Percentiles rank a stretch among this genome's conserved stretches.
Conservation (phyloP, 2,888 invertebrate species). For the Ophonus ardosiacus region DNA sequence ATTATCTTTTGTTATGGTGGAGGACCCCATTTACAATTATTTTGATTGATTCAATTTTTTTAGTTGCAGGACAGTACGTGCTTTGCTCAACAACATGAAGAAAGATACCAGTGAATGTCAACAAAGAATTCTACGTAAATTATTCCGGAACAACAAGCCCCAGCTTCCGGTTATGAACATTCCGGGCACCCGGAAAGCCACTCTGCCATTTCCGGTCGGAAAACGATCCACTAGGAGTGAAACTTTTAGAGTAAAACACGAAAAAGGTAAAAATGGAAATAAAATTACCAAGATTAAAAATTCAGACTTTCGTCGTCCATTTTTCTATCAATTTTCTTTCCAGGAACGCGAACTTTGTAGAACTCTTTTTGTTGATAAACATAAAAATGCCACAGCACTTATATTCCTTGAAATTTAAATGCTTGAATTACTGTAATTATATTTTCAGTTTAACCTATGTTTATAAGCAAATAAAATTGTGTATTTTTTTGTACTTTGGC, state of each 20-base stretch:
- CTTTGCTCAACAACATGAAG: conserved; percentile 8
- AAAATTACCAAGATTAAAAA: too few relatives aligned
- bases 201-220: not conserved
- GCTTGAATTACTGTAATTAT: too few relatives aligned
- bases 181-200: not conserved
- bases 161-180: not conserved
- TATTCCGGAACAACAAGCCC: conserved; percentile 7
- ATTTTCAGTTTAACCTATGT: too few relatives aligned
- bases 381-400: too few relatives aligned
- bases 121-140: conserved; percentile 5
- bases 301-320: too few relatives aligned
- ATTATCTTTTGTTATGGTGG: too few relatives aligned
- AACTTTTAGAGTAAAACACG: not conserved
- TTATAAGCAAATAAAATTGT: too few relatives aligned
- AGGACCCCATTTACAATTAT: too few relatives aligned
- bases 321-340: too few relatives aligned
- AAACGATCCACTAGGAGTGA: not conserved
- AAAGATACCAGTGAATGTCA: conserved; percentile 24
- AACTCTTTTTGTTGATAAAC: too few relatives aligned
- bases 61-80: not conserved
- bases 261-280: not conserved
- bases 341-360: not conserved
- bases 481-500: too few relatives aligned
- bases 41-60: not conserved
- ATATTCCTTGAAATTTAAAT: too few relatives aligned